Evolutionary conservation across 2,113 vertebrate genomes (phyloP), one percentile per base, ranked within the genome.

Genomic region (zebrafish (Danio rerio)): DNA sequence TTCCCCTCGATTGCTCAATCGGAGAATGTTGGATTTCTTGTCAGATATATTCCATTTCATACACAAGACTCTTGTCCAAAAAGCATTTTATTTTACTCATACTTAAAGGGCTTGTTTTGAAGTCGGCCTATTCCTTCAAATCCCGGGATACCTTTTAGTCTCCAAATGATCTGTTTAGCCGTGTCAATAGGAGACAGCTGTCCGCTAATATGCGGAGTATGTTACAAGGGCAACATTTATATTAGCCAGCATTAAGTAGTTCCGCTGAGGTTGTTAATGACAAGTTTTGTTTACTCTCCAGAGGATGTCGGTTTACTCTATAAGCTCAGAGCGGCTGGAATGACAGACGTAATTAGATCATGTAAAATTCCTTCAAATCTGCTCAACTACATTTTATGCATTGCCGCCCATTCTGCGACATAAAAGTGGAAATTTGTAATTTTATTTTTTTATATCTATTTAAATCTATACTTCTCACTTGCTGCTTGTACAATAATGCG

Each of bases 1-100:
- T 90, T 89, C 81, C 83, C 86, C 83, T 75, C 85, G 89, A 87
- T 89, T 90, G 90, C 92, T 92, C 85, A 90, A 85, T 90, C 82
- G 77, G 31, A 31, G 85, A 83, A 83, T 88, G 79, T 89, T 83
- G 85, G 73, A 83, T 88, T 86, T 82, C 86, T 82, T 86, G 90
- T 92, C 89, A 90, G 84, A 89, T 88, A 81, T 63, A 69, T 52
- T 89, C 56, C 85, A 83, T 84, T 84, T 91, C 87, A 89, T 86
- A 70, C 81, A 78, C 40, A 77, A 71, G 49, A 86, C 53, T 40
- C 11, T 78, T 78, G 18, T 92, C 89, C 89, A 90, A 87, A 85
- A 84, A n/a, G 63, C 84, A 80, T 86, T 91, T 88, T 85, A 86
- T 88, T 80, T 88, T 81, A 83, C 66, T 42, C 8, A 3, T 59